These are phyloP conservation scores for Lapara coniferarum DNA, from an alignment of 2,888 invertebrate species.

Conservation along the genomic window DNA sequence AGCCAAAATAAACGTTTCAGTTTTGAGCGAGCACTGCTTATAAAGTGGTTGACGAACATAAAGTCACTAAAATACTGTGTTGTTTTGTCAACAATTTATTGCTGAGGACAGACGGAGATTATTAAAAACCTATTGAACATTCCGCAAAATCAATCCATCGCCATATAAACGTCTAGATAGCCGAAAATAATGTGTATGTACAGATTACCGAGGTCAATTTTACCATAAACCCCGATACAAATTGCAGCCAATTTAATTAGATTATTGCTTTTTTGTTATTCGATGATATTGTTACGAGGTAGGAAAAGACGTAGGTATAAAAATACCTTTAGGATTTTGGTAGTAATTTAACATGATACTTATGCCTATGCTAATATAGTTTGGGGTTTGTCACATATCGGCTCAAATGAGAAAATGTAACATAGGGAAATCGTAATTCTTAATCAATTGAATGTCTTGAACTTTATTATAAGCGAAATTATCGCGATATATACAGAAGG, in stretches of 20 bases:
- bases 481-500: too few relatives aligned
- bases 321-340: too few relatives aligned
- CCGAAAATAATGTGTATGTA: neutral
- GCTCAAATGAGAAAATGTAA: too few relatives aligned
- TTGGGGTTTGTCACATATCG: too few relatives aligned
- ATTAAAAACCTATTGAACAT: conserved; percentile 27
- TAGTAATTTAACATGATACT: too few relatives aligned
- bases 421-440: too few relatives aligned
- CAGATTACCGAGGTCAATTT: neutral
- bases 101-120: conserved; percentile 26
- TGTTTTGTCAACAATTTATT: conserved; percentile 29
- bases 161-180: neutral
- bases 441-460: too few relatives aligned
- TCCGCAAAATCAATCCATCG: conserved; percentile 24
- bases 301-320: neutral
- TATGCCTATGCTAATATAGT: too few relatives aligned
- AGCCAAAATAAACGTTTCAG: conserved; percentile 27
- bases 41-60: conserved; percentile 28
- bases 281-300: too few relatives aligned
- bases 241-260: neutral
- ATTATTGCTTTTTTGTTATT: too few relatives aligned
- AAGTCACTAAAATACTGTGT: conserved; percentile 27
- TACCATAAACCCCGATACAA: neutral
- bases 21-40: conserved; percentile 28
- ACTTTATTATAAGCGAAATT: too few relatives aligned